Conservation (phyloP, 1,140 invertebrate genomes). For the Nasonia longicornis region DNA sequence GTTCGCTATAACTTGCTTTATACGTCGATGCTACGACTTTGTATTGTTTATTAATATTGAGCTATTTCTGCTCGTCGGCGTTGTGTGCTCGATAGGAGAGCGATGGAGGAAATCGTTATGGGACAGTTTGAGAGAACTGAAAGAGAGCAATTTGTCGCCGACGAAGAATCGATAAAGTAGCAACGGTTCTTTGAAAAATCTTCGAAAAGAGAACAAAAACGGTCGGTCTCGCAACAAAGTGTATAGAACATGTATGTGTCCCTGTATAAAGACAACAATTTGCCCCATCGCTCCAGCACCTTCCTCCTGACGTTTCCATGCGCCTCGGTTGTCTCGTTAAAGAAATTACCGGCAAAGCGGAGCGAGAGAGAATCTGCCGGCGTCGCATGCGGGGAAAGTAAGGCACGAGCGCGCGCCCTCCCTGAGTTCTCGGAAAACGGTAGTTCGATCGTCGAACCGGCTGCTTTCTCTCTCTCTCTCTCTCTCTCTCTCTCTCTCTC, state of each 20-base stretch:
- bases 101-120: too few species aligned
- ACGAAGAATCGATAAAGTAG: too few species aligned
- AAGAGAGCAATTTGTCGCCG: too few species aligned
- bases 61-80: not conserved
- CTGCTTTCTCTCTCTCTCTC: not conserved
- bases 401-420: not conserved
- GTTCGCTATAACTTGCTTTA: not conserved
- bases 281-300: not conserved
- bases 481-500: not conserved
- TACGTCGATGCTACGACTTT: not conserved
- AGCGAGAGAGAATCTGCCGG: constrained; percentile 48
- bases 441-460: constrained; percentile 20
- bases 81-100: not conserved
- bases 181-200: too few species aligned
- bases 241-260: not conserved
- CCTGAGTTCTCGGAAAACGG: constrained; percentile 15
- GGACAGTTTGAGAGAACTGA: too few species aligned
- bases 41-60: not conserved
- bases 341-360: constrained; percentile 48
- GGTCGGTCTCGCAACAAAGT: not conserved
- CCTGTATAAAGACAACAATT: constrained; percentile 26
- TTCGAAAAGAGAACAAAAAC: not conserved
- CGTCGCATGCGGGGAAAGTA: not conserved
- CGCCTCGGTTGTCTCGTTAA: constrained; percentile 50
- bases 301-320: constrained; percentile 33